Evolutionary conservation across 2,888 invertebrate species (phyloP), one percentile per base, ranked within the genome.

Genomic region (Neria commutata): DNA sequence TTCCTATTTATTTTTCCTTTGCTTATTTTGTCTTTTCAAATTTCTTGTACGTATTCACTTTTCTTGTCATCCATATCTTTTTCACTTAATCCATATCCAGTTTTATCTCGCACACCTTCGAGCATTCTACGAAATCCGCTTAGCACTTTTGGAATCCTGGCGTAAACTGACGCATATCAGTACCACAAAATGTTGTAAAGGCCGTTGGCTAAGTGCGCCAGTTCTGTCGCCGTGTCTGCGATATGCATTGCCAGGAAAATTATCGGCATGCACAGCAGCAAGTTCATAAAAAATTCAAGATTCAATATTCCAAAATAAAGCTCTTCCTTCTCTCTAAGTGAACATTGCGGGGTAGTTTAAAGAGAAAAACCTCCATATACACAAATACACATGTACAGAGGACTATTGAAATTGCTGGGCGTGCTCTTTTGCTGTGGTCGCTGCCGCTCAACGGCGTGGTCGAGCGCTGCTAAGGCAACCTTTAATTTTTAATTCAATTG

Each of bases 41-140:
- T n/a, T n/a, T n/a, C n/a, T n/a, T n/a, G n/a, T 11, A 14, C n/a
- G 37, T 14, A 37, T 14, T 37, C 37, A 14, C n/a, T 37, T 5
- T 5, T n/a, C 37, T 11, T 37, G 8, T 14, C 14, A 29, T 29
- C 29, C 37, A 6, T 14, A n/a, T n/a, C 4, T 37, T 37, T 37
- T 37, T 6, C 5, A 37, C 37, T 19, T 17, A 42, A 42, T 42
- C 21, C 19, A 11, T 14, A 37, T 5, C 4, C 8, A 37, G 4
- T 37, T 37, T 37, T 37, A 4, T 37, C 8, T 3, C n/a, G 61
- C 63, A 24, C 14, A 65, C 66, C 64, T 42, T 58, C 49, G 53
- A 66, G 59, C 33, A 58, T 62, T 64, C 62, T 62, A 48, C 56
- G 34, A 55, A 63, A 57, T 26, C 61, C 61, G 16, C 63, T 60